Evolutionary conservation across 2,113 vertebrate species (phyloP).

Genomic region (Dolichallabes microphthalmus): DNA sequence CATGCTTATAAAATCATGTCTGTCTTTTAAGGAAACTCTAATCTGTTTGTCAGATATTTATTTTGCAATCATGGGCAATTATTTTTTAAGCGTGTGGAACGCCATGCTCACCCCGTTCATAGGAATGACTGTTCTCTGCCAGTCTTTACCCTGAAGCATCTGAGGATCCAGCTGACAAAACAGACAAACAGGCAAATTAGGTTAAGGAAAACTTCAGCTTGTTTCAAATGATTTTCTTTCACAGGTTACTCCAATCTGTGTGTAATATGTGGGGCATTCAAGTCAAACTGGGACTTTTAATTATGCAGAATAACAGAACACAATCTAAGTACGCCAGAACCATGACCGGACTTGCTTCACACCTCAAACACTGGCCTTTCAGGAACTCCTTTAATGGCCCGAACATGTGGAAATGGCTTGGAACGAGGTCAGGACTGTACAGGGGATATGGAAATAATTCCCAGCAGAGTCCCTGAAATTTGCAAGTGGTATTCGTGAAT

Average conservation of each 20-base stretch:
- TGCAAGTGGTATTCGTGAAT: no score
- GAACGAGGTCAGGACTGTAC: no score
- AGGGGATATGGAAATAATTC: no score
- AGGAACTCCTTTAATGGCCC: no score
- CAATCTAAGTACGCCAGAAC: no score
- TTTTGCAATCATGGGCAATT: background rate
- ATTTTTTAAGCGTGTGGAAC: background rate
- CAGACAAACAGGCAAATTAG: slow-evolving; percentile 29
- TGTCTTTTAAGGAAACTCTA: background rate
- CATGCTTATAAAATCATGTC: background rate
- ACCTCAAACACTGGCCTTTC: no score
- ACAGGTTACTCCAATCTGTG: background rate
- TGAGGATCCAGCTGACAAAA: slow-evolving; percentile 86
- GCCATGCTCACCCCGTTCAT: slow-evolving; percentile 91
- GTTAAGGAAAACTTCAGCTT: background rate
- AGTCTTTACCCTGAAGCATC: slow-evolving; percentile 89
- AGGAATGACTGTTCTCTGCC: slow-evolving; percentile 91
- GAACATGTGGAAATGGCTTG: no score
- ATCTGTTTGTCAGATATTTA: background rate
- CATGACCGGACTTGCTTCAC: no score
- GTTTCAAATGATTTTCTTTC: background rate
- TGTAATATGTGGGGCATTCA: background rate
- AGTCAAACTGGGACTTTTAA: no score
- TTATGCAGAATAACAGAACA: no score
- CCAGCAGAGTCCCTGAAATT: no score